Conservation (phyloP, 2,888 invertebrate genomes). For the Cheilosia vernalis region DNA sequence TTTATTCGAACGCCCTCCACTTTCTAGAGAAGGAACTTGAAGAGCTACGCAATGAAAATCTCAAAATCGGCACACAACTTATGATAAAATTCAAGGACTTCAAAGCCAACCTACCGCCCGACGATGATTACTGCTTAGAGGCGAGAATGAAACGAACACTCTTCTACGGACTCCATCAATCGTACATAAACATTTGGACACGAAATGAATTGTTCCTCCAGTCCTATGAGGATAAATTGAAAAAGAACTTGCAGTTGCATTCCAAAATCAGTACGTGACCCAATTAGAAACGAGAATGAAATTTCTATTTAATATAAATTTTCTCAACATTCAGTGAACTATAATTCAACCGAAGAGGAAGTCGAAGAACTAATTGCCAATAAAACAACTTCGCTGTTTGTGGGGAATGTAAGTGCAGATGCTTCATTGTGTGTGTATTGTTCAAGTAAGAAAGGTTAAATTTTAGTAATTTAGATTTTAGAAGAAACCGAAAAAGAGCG, state of each 20-base stretch:
- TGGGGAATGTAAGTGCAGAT: constrained; percentile 81
- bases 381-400: constrained; percentile 82
- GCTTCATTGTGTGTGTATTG: constrained; percentile 10
- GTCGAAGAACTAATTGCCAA: constrained; percentile 82
- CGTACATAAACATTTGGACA: constrained; percentile 82
- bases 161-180: constrained; percentile 82
- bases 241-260: constrained; percentile 82
- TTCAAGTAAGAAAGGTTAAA: constrained; percentile 61
- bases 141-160: constrained; percentile 83
- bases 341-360: constrained; percentile 82
- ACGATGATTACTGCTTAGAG: constrained; percentile 81
- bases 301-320: constrained; percentile 16
- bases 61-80: constrained; percentile 81
- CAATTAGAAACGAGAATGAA: constrained; percentile 25
- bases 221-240: constrained; percentile 82
- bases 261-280: constrained; percentile 81
- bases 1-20: neutral
- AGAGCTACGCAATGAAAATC: constrained; percentile 81
- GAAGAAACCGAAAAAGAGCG: constrained; percentile 83
- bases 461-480: constrained; percentile 79
- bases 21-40: constrained; percentile 81
- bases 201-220: constrained; percentile 82
- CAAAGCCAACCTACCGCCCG: constrained; percentile 80
- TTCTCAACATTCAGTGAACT: constrained; percentile 79
- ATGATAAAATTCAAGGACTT: constrained; percentile 82